A percentile compares a stretch with the other conserved stretches of the same genome.
phyloP scores from a whole-genome alignment of 1,140 invertebrate genomes.

The Anastrepha obliqua region DNA sequence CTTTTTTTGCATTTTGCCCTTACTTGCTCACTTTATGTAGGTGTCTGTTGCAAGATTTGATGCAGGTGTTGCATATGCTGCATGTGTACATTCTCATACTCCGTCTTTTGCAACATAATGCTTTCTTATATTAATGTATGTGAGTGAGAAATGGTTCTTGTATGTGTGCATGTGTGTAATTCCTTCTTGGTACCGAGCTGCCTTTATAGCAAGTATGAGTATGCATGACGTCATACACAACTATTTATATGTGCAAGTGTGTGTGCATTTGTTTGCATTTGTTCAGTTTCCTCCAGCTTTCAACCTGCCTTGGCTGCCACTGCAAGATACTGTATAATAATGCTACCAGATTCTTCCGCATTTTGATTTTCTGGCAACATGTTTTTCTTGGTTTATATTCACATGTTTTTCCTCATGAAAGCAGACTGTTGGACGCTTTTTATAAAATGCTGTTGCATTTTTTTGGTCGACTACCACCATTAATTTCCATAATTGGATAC shows the following conservation, averaged over 20 bases:
- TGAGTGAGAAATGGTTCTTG: not conserved
- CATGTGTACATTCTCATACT: not conserved
- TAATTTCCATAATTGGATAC: slow-evolving; percentile 59
- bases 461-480: slow-evolving; percentile 54
- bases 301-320: not conserved
- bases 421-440: not conserved
- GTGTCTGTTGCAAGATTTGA: not conserved
- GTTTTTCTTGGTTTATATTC: not conserved
- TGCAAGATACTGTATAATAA: too few species aligned
- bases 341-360: not conserved
- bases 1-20: not conserved
- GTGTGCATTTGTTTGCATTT: not conserved
- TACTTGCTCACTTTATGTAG: not conserved
- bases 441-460: not conserved
- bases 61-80: not conserved
- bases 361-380: slow-evolving; percentile 11
- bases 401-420: not conserved
- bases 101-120: not conserved
- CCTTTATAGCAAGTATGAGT: too few species aligned
- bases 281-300: not conserved
- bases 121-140: not conserved
- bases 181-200: too few species aligned
- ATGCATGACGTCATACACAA: not conserved
- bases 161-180: too few species aligned
- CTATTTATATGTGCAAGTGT: not conserved